Evolutionary conservation across 2,797 vertebrate species (phyloP).

Genomic region (Lepus oiostolus): DNA sequence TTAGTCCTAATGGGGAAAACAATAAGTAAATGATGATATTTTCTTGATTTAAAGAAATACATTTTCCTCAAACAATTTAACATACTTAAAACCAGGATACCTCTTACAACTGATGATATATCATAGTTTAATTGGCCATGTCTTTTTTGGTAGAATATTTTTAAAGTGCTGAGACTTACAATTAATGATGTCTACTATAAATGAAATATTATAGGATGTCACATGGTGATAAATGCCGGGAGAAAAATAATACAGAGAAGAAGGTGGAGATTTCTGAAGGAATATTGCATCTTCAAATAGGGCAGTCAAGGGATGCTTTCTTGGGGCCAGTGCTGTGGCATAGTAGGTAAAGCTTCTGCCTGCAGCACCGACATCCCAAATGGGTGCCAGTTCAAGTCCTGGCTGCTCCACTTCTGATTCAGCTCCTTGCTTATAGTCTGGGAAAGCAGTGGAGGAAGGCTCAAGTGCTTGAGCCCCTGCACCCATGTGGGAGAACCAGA

Average conservation of each 20-base stretch:
- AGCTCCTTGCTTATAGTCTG: too few relatives aligned
- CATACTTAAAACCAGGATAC: slow-evolving; percentile 13
- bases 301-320: background rate
- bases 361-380: too few relatives aligned
- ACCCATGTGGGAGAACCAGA: too few relatives aligned
- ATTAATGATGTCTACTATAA: slow-evolving; percentile 25
- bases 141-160: background rate
- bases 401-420: too few relatives aligned
- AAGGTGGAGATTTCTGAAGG: background rate
- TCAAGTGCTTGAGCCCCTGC: too few relatives aligned
- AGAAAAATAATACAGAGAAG: background rate
- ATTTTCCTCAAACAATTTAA: slow-evolving; percentile 9
- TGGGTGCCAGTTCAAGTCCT: too few relatives aligned
- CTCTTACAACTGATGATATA: slow-evolving; percentile 43
- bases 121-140: slow-evolving; percentile 13
- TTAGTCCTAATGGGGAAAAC: slow-evolving; percentile 28
- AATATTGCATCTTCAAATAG: background rate
- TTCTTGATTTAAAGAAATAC: slow-evolving; percentile 11
- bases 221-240: background rate
- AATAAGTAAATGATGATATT: background rate
- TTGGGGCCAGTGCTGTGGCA: too few relatives aligned
- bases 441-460: too few relatives aligned
- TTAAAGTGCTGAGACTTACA: slow-evolving; percentile 18
- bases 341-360: too few relatives aligned
- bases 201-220: slow-evolving; percentile 41